Percentiles rank a stretch among this genome's conserved stretches.
These are phyloP conservation scores for Sclerurus mexicanus DNA, from an alignment of 2,113 vertebrate species.

Conservation along the genomic window DNA sequence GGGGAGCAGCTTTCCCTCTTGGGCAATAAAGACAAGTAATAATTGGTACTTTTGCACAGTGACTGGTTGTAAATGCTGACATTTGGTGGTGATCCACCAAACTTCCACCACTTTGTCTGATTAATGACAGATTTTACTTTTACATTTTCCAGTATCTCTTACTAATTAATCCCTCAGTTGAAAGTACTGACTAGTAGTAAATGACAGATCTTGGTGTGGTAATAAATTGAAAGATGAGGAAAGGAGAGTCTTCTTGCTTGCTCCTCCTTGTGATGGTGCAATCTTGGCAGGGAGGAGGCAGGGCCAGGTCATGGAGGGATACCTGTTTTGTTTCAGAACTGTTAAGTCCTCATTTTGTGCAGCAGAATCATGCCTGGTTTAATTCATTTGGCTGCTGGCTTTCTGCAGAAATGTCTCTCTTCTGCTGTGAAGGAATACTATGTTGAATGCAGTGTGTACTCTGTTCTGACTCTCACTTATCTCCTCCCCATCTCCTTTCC, in stretches of 20 bases:
- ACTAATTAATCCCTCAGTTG: not conserved
- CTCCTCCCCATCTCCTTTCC: not conserved
- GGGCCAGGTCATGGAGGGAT: not conserved
- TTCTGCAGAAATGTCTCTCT: not conserved
- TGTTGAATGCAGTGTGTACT: not conserved
- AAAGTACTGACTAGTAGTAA: not conserved
- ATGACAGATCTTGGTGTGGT: not conserved
- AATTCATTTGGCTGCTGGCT: not conserved
- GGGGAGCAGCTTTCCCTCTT: not conserved
- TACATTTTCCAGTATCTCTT: not conserved
- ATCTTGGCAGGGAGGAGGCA: not conserved
- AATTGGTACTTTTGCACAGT: not conserved
- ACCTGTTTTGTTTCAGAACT: not conserved
- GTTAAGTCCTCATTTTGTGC: not conserved
- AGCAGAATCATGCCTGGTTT: not conserved
- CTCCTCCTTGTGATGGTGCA: not conserved
- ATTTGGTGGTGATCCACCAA: not conserved
- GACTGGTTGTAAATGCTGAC: not conserved
- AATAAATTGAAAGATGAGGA: not conserved
- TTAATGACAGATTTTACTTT: not conserved
- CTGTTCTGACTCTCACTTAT: not conserved
- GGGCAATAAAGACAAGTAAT: not conserved
- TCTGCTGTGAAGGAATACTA: not conserved
- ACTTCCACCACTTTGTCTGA: not conserved
- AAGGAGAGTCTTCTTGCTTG: rapidly evolving